A percentile compares a stretch with the other conserved stretches of the same genome.
Evolutionary conservation across 2,888 invertebrate genomes (phyloP).

Genomic region (Phlogophora meticulosa): DNA sequence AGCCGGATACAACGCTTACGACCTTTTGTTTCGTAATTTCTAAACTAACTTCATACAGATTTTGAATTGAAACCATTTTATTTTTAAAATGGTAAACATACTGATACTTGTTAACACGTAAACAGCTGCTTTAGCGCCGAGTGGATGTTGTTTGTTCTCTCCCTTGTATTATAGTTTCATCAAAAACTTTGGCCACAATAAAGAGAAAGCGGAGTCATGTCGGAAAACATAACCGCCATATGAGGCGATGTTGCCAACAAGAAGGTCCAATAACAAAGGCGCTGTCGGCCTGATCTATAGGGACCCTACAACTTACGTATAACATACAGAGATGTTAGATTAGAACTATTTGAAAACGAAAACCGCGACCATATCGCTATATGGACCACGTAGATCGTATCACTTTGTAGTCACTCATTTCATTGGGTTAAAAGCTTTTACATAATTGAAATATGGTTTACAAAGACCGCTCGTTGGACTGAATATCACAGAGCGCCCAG

Average conservation of each 20-base stretch:
- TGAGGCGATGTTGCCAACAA: constrained; percentile 52
- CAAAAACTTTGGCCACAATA: constrained; percentile 54
- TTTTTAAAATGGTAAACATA: constrained; percentile 26
- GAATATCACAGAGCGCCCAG: constrained; percentile 31
- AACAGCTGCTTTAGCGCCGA: constrained; percentile 16
- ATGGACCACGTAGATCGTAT: constrained; percentile 60
- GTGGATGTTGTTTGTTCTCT: constrained; percentile 21
- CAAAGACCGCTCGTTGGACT: constrained; percentile 43
- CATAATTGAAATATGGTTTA: constrained; percentile 63
- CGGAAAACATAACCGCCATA: constrained; percentile 50
- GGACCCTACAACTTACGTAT: constrained; percentile 39
- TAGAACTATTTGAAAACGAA: constrained; percentile 64
- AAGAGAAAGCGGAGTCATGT: constrained; percentile 48
- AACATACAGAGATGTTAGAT: constrained; percentile 54
- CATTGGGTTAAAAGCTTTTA: constrained; percentile 64
- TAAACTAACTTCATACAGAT: constrained; percentile 39
- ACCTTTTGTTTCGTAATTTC: constrained; percentile 64
- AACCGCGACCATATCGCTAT: constrained; percentile 52
- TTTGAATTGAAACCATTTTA: constrained; percentile 35
- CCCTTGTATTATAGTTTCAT: constrained; percentile 38
- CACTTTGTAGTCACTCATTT: constrained; percentile 66
- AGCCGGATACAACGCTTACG: constrained; percentile 69
- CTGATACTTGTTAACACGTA: constrained; percentile 39
- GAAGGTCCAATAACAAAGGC: constrained; percentile 54
- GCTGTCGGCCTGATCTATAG: constrained; percentile 35